Evolutionary conservation across 2,888 invertebrate genomes (phyloP).

Genomic region (Pristionchus japonicus): DNA sequence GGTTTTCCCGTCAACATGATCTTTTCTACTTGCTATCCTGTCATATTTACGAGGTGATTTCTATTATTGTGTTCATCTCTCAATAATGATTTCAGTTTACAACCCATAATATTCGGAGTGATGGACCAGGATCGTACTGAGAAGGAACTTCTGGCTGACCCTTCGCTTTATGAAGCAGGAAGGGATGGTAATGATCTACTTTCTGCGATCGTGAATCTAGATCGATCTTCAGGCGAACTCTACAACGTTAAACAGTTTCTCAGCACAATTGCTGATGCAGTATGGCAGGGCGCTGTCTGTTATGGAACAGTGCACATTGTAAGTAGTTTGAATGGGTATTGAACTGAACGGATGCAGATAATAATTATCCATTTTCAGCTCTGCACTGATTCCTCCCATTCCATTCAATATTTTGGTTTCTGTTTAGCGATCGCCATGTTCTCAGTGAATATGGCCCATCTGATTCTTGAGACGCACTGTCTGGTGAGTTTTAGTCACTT

Average conservation of each 20-base stretch:
- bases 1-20: constrained; percentile 83
- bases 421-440: constrained; percentile 89
- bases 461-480: constrained; percentile 86
- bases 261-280: constrained; percentile 79
- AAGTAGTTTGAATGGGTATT: not conserved
- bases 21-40: constrained; percentile 94
- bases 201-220: too few species aligned
- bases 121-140: constrained; percentile 92
- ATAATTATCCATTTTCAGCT: constrained; percentile 65
- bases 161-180: constrained; percentile 87
- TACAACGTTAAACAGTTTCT: constrained; percentile 82
- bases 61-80: not conserved
- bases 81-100: constrained; percentile 56
- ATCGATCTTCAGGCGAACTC: constrained; percentile 46
- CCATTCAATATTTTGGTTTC: constrained; percentile 92
- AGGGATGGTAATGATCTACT: constrained; percentile 80
- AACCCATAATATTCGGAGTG: constrained; percentile 90
- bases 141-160: constrained; percentile 84
- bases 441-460: constrained; percentile 88
- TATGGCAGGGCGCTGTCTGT: constrained; percentile 90
- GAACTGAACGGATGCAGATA: too few species aligned
- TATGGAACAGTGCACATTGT: constrained; percentile 83
- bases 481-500: not conserved
- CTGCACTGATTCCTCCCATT: constrained; percentile 78
- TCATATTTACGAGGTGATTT: constrained; percentile 88